Evolutionary conservation across 1,140 invertebrate genomes (phyloP).

Genomic region (Drosophila bifasciata): DNA sequence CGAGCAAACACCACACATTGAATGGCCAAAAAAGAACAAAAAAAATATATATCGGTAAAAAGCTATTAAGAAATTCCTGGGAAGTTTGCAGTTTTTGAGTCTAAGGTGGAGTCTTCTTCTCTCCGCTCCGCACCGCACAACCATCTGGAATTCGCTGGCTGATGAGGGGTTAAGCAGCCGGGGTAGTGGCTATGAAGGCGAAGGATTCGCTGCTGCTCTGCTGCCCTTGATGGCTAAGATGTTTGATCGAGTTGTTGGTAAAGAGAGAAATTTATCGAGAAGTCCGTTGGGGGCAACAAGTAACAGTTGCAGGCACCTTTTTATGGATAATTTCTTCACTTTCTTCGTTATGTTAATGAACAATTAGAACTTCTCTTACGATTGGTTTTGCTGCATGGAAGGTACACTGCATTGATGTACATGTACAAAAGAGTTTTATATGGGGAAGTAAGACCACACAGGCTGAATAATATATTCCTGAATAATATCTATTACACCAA

Average conservation of each 20-base stretch:
- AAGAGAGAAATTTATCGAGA: slow-evolving; percentile 27
- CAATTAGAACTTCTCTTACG: too few relatives aligned
- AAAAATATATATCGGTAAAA: slow-evolving; percentile 77
- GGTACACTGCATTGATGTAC: too few relatives aligned
- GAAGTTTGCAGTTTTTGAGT: slow-evolving; percentile 74
- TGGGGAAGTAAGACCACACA: too few relatives aligned
- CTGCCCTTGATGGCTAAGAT: slow-evolving; percentile 39
- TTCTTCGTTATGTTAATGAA: too few relatives aligned
- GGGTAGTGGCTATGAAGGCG: slow-evolving; percentile 1
- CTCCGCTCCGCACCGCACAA: not conserved
- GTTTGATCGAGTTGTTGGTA: slow-evolving; percentile 5
- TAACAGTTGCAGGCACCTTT: too few relatives aligned
- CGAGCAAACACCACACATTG: not conserved
- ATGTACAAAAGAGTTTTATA: too few relatives aligned
- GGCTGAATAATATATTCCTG: too few relatives aligned
- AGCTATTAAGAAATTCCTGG: slow-evolving; percentile 80
- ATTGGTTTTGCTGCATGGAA: too few relatives aligned
- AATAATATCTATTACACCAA: too few relatives aligned
- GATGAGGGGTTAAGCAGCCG: slow-evolving; percentile 11
- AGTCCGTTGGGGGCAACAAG: not conserved
- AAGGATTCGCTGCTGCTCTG: too few relatives aligned
- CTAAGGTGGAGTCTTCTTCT: too few relatives aligned
- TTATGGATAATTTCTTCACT: too few relatives aligned
- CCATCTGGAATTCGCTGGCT: slow-evolving; percentile 31
- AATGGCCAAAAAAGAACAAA: not conserved